Conservation (phyloP, 2,797 vertebrate genomes). For the Loriculus beryllinus region DNA sequence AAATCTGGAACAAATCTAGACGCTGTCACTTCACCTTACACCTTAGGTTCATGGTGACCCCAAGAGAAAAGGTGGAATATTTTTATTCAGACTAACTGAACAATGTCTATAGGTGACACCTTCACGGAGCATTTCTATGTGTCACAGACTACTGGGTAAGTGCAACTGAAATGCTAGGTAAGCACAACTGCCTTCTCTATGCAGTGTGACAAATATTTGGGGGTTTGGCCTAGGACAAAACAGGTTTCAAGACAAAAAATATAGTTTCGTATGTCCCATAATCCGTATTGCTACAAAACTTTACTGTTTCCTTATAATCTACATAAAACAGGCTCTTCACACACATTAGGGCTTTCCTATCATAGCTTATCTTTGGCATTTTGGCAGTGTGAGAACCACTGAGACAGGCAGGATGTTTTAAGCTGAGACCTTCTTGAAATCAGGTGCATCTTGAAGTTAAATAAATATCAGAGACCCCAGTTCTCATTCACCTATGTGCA, state of each 20-base stretch:
- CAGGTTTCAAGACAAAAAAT: not conserved
- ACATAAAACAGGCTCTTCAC: not conserved
- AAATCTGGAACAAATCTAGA: conserved; percentile 20
- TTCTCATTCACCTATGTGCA: not conserved
- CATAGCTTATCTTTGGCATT: not conserved
- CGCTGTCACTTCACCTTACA: not conserved
- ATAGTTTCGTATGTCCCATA: not conserved
- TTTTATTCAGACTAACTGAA: not conserved
- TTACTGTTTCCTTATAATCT: not conserved
- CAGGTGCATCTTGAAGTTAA: not conserved
- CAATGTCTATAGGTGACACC: not conserved
- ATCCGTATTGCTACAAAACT: not conserved
- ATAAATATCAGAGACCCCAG: not conserved
- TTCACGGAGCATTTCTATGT: not conserved
- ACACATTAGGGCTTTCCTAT: not conserved
- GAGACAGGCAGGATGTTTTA: not conserved
- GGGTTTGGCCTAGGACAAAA: not conserved
- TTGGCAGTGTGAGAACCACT: not conserved
- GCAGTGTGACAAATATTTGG: not conserved
- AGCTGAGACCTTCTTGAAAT: not conserved
- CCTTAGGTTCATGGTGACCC: not conserved
- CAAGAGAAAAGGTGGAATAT: not conserved
- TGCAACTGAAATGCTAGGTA: not conserved
- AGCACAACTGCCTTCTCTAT: not conserved
- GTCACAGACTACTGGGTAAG: not conserved